These are phyloP conservation scores for Onychomys arenicola DNA, from an alignment of 2,797 vertebrate genomes.

Conservation along the genomic window DNA sequence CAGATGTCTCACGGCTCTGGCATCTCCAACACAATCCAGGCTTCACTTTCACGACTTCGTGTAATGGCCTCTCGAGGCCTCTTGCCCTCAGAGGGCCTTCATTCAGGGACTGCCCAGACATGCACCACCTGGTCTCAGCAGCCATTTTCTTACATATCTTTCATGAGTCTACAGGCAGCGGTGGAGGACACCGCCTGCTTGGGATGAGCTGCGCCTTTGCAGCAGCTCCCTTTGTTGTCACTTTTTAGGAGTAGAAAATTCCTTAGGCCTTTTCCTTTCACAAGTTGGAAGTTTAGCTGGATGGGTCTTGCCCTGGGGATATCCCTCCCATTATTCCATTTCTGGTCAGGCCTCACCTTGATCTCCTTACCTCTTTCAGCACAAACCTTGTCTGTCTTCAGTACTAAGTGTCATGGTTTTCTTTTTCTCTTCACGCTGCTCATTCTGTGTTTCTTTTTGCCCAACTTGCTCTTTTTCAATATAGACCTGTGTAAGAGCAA, in stretches of 20 bases:
- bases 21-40: not conserved
- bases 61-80: not conserved
- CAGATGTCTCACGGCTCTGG: no score
- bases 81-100: not conserved
- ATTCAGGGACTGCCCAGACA: not conserved
- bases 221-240: not conserved
- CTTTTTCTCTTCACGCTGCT: not conserved
- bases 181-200: not conserved
- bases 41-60: not conserved
- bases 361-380: not conserved
- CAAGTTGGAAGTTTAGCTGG: not conserved
- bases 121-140: not conserved
- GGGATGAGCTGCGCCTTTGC: not conserved
- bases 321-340: not conserved
- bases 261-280: not conserved
- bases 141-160: not conserved
- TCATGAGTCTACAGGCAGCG: not conserved
- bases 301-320: not conserved
- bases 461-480: not conserved
- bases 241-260: not conserved
- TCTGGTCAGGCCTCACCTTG: not conserved
- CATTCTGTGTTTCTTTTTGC: not conserved
- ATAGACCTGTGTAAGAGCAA: not conserved
- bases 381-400: not conserved
- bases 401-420: not conserved